Percentiles rank a stretch among this genome's conserved stretches.
Evolutionary conservation across 1,140 invertebrate genomes (phyloP).

Genomic region (Tribolium castaneum): DNA sequence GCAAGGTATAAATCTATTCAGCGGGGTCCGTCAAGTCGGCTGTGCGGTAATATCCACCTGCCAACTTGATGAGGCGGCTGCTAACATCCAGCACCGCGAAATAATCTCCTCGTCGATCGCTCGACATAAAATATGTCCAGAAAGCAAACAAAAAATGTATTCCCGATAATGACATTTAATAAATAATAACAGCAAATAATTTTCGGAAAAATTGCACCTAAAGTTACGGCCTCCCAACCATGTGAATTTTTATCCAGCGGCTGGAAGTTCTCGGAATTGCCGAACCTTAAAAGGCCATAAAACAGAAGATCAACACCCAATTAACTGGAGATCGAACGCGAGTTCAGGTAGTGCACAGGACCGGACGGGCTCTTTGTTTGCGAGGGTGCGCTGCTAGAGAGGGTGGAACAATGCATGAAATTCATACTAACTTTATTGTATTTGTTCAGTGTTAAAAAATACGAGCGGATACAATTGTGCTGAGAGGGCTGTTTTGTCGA

Average conservation of each 20-base stretch:
- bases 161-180: not conserved
- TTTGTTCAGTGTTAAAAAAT: constrained; percentile 38
- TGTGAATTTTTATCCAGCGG: not conserved
- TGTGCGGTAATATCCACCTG: constrained; percentile 2
- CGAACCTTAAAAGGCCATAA: constrained; percentile 44
- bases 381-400: not conserved
- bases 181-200: no score
- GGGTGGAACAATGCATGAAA: constrained; percentile 35
- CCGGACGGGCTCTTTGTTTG: constrained; percentile 2
- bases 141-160: no score
- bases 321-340: constrained; percentile 40
- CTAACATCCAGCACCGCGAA: not conserved
- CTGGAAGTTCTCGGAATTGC: constrained; percentile 37
- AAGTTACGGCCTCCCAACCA: not conserved
- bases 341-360: constrained; percentile 38
- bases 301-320: constrained; percentile 48
- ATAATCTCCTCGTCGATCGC: constrained; percentile 12
- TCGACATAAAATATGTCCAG: not conserved
- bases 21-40: constrained; percentile 1
- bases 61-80: constrained; percentile 22
- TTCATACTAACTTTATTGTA: constrained; percentile 38
- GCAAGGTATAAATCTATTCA: constrained; percentile 1
- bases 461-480: constrained; percentile 9
- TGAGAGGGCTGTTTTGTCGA: constrained; percentile 19
- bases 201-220: no score